These are phyloP conservation scores for Apocrypta bakeri DNA, from an alignment of 1,140 invertebrate species.

Conservation along the genomic window DNA sequence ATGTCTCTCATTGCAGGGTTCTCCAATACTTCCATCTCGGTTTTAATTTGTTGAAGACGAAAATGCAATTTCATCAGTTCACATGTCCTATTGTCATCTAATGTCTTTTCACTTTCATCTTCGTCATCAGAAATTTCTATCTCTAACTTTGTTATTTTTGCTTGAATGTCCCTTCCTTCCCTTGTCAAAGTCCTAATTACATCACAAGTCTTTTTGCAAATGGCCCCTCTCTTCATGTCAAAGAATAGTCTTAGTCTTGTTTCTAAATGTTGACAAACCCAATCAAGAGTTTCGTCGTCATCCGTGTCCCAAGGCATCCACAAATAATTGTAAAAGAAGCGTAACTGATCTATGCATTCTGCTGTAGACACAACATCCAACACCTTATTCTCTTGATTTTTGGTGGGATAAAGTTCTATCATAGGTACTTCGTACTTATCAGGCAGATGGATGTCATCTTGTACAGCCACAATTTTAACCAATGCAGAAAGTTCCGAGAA, in stretches of 20 bases:
- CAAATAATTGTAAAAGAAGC: conserved; percentile 78
- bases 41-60: conserved; percentile 76
- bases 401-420: conserved; percentile 77
- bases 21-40: conserved; percentile 78
- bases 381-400: conserved; percentile 74
- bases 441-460: conserved; percentile 78
- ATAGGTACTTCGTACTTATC: conserved; percentile 76
- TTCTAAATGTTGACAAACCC: conserved; percentile 76
- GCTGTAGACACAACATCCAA: conserved; percentile 74
- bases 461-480: conserved; percentile 76
- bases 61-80: conserved; percentile 76
- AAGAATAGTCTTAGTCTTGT: conserved; percentile 75
- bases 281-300: conserved; percentile 76
- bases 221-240: conserved; percentile 75
- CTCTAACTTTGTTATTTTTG: conserved; percentile 72
- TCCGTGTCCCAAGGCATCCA: conserved; percentile 81
- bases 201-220: conserved; percentile 73
- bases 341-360: conserved; percentile 67
- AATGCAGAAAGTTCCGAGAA: conserved; percentile 73
- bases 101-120: conserved; percentile 52
- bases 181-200: conserved; percentile 75
- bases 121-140: conserved; percentile 72
- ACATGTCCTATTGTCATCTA: conserved; percentile 68
- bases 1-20: conserved; percentile 77
- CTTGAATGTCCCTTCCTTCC: conserved; percentile 75